Evolutionary conservation across 2,888 invertebrate genomes (phyloP).

Genomic region (Orthosia cruda): DNA sequence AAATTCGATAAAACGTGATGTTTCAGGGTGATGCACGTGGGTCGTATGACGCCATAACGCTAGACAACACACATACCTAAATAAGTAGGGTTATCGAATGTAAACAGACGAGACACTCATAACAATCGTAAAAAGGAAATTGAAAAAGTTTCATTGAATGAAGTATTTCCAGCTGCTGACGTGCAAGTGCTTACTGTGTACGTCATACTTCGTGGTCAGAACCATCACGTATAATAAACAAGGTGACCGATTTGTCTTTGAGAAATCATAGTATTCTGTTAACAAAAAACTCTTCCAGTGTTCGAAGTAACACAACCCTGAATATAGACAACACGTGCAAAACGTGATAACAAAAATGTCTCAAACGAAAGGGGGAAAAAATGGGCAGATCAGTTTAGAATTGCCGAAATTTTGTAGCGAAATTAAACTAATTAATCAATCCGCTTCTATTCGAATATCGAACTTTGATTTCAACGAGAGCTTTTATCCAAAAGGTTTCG

Average conservation of each 20-base stretch:
- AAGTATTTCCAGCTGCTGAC: slow-evolving; percentile 46
- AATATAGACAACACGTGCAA: slow-evolving; percentile 5
- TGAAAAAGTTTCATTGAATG: slow-evolving; percentile 59
- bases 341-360: slow-evolving; percentile 7
- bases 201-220: slow-evolving; percentile 28
- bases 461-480: not conserved
- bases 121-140: slow-evolving; percentile 58
- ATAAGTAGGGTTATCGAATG: slow-evolving; percentile 74
- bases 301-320: slow-evolving; percentile 21
- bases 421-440: not conserved
- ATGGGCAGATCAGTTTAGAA: not conserved
- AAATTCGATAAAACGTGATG: slow-evolving; percentile 86
- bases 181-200: slow-evolving; percentile 19
- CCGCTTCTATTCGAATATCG: not conserved
- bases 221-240: slow-evolving; percentile 26
- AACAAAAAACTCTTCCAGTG: slow-evolving; percentile 2
- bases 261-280: slow-evolving; percentile 9
- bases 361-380: not conserved
- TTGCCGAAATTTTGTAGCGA: not conserved
- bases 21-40: slow-evolving; percentile 82
- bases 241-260: slow-evolving; percentile 58
- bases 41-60: slow-evolving; percentile 74
- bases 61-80: slow-evolving; percentile 79
- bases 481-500: not conserved
- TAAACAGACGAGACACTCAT: slow-evolving; percentile 66